phyloP scores from a whole-genome alignment of 1,140 invertebrate species.

The Calliopsis andreniformis region DNA sequence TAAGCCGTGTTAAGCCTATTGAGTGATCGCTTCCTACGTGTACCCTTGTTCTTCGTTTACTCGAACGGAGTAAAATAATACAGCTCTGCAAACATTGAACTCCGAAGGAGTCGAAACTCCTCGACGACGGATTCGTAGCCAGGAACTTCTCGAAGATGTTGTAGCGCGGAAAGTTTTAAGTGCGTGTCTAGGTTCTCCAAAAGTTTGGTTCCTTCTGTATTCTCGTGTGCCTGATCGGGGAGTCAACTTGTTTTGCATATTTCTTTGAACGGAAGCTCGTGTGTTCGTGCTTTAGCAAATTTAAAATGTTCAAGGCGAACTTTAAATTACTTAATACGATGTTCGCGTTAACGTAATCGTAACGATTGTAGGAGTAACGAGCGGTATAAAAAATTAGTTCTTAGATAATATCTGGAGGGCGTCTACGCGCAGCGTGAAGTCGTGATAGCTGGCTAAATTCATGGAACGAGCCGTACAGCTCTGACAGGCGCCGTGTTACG shows the following conservation, averaged over 20 bases:
- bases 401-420: conserved; percentile 36
- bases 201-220: conserved; percentile 2
- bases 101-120: conserved; percentile 1
- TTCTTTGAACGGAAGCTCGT: background rate
- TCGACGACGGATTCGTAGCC: background rate
- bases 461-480: conserved; percentile 28
- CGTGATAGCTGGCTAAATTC: conserved; percentile 40
- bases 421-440: conserved; percentile 37
- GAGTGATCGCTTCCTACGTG: conserved; percentile 20
- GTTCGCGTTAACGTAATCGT: conserved; percentile 23
- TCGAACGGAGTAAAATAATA: conserved; percentile 1
- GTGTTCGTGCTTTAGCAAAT: background rate
- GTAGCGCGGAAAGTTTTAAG: conserved; percentile 22
- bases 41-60: too few species aligned
- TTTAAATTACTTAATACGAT: background rate
- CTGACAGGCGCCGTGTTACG: conserved; percentile 49
- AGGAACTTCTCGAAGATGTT: background rate
- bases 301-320: background rate
- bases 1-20: conserved; percentile 3
- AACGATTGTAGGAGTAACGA: conserved; percentile 25
- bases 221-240: background rate
- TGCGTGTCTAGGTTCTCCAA: conserved; percentile 12
- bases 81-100: background rate
- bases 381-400: conserved; percentile 28
- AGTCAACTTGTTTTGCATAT: background rate